Base-by-base conservation (phyloP, 2,113 vertebrate genomes). In the Poecilia latipinna region DNA sequence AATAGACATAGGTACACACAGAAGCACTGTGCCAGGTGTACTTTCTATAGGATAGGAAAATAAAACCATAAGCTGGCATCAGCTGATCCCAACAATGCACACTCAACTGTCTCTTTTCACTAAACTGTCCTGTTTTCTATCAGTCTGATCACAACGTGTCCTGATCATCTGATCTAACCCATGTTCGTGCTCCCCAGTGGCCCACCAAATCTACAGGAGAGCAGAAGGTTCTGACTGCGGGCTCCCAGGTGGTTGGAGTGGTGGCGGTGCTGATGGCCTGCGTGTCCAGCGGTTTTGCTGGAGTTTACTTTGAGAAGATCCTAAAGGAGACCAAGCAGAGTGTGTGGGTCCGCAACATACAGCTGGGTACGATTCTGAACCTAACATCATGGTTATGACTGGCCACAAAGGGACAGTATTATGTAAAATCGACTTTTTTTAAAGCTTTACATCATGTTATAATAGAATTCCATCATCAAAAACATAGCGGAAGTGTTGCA, bases 281-380 rank as follows among this genome's bases (percentile, higher is more conserved):
- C 75, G 93, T 97, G 86, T 99, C 97, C 80, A 99, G 98, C 77
- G 98, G 98, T 77, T 99, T 99, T 75, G 97, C 97, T 42, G 98
- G 98, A 0, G 97, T 99, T 88, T 99, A 99, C 93, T 99, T 99
- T 92, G 98, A 99, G 93, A 99, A 98, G 89, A 98, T 99, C 80
- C 94, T 99, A 51, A 99, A 99, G 88, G 97, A 96, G 93, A 97
- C 96, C 1, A 97, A 98, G 70, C 97, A 99, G 79, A 97, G 97
- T 19, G 95, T 99, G 64, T 99, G 98, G 98, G 93, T 99, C 86
- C 94, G 98, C 80, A 99, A 99, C 89, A 98, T 99, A 89, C 97
- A 99, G 86, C 95, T 99, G 54, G 98, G 98, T 99, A 75, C 86
- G 92, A 69, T 67, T 65, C 5, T 57, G 51, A 57, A 57, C 22